Percentiles rank a stretch among this genome's conserved stretches.
Evolutionary conservation across 2,113 vertebrate species (phyloP).

Genomic region (Parus major): DNA sequence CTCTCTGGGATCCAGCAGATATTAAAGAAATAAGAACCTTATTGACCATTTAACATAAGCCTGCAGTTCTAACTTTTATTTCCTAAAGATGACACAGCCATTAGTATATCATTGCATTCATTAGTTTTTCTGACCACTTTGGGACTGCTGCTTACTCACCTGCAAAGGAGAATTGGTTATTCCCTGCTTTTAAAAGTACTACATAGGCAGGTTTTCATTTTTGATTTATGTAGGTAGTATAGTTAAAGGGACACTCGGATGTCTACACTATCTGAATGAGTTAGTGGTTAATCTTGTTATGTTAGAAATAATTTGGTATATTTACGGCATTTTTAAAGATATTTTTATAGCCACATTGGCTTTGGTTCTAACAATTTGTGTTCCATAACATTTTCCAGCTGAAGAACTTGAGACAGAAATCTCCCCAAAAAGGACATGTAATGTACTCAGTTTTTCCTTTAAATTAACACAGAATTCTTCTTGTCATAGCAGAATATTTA

Average conservation of each 20-base stretch:
- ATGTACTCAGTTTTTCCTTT: background rate
- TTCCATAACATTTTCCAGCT: background rate
- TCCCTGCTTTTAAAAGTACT: background rate
- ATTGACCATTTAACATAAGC: background rate
- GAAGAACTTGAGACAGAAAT: background rate
- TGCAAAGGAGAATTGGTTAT: background rate
- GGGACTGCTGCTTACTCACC: background rate
- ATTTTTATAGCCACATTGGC: background rate
- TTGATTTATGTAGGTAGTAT: background rate
- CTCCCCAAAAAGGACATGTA: background rate
- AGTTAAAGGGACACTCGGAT: background rate
- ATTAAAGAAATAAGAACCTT: background rate
- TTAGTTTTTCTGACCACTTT: background rate
- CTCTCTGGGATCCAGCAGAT: background rate
- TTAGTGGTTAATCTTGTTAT: background rate
- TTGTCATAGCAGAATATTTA: background rate
- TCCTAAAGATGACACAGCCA: background rate
- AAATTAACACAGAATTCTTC: constrained; percentile 13
- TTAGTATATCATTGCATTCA: background rate
- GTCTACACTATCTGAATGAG: background rate
- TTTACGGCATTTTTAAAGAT: background rate
- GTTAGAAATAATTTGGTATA: background rate
- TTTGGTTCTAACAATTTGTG: background rate
- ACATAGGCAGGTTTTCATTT: background rate
- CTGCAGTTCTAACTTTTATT: background rate